Evolutionary conservation across 2,797 vertebrate genomes (phyloP), one percentile per base, ranked within the genome.

Genomic region (Poecilia wingei): DNA sequence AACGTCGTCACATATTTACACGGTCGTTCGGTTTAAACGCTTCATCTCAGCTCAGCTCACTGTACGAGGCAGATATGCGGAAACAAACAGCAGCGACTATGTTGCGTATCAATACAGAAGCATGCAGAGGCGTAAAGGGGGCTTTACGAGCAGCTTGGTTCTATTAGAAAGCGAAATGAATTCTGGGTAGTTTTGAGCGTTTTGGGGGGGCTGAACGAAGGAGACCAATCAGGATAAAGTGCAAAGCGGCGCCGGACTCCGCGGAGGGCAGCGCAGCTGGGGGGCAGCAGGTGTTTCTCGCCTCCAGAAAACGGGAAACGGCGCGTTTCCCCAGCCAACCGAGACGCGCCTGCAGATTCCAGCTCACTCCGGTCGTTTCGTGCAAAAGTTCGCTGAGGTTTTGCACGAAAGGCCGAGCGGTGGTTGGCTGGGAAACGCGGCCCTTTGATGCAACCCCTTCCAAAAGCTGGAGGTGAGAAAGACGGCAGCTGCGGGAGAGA

Each of bases 371-470:
- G 86, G 47, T 53, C 85, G 90, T 83, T 89, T 91, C 90, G n/a
- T 90, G 94, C 61, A 95, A 95, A 95, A 96, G 82, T 81, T 82
- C 88, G 75, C 82, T 36, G 84, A 92, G 47, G 86, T 96, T 96
- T 95, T 93, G 81, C 95, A 83, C 31, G 89, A 94, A 94, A 83
- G 82, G 81, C 84, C 85, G 92, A 95, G 94, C 88, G 94, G 86
- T 89, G 95, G 94, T 96, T 96, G 92, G 94, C 80, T 93, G 93
- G 93, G 95, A 95, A 96, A 96, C 94, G 43, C 92, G 91, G 94
- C 95, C 94, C 93, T 95, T 94, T 96, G 96, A 96, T 96, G 96
- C 96, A 96, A 92, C 95, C 96, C 95, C 84, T 87, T 73, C 22
- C 71, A 33, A 33, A 25, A 86, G 88, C 94, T 94, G 94, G 93